Evolutionary conservation across 2,113 vertebrate genomes (phyloP).

Genomic region (Electrona antarctica): DNA sequence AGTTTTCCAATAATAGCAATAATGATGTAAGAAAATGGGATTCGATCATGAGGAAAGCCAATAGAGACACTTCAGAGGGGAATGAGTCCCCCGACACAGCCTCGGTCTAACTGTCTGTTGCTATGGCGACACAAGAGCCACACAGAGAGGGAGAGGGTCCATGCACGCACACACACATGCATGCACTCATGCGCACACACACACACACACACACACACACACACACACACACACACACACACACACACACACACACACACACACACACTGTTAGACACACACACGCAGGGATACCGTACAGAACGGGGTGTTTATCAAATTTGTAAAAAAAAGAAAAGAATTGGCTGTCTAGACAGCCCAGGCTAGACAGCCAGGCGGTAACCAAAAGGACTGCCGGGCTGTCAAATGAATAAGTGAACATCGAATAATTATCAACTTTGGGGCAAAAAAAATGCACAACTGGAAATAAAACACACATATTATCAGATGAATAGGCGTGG

Average conservation of each 20-base stretch:
- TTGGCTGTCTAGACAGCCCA: too few relatives aligned
- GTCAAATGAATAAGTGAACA: too few relatives aligned
- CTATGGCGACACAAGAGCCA: conserved; percentile 34
- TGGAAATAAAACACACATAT: too few relatives aligned
- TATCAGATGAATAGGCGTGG: too few relatives aligned
- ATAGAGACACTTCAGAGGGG: background rate
- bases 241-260: conserved; percentile 3
- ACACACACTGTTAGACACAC: background rate
- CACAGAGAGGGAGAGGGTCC: background rate
- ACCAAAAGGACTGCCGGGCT: too few relatives aligned
- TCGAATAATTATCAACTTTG: too few relatives aligned
- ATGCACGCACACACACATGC: background rate
- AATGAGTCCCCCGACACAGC: background rate
- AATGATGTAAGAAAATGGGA: conserved; percentile 15
- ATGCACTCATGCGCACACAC: too few relatives aligned
- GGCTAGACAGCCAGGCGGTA: too few relatives aligned
- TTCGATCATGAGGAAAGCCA: conserved; percentile 4
- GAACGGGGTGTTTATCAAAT: too few relatives aligned
- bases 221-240: background rate
- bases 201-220: too few relatives aligned
- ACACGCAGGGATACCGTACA: background rate
- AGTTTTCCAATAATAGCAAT: background rate
- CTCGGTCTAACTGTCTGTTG: conserved; percentile 17
- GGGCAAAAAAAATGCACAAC: too few relatives aligned
- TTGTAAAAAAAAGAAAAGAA: too few relatives aligned